A percentile compares a stretch with the other conserved stretches of the same genome.
Evolutionary conservation across 2,113 vertebrate genomes (phyloP).

Genomic region (Tinamus guttatus): DNA sequence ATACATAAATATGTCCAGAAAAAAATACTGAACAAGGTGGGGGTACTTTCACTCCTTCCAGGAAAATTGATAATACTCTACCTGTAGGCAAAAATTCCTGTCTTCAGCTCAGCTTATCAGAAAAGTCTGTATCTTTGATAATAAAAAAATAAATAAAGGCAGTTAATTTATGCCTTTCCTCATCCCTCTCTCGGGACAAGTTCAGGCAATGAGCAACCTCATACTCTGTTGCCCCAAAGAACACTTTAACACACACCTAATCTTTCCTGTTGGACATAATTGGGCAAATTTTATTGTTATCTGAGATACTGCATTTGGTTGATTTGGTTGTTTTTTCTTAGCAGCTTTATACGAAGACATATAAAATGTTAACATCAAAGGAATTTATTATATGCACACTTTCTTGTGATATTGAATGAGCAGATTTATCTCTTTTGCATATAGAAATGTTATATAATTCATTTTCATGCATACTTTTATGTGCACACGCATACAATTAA

Average conservation of each 20-base stretch:
- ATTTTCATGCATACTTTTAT: not conserved
- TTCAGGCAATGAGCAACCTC: not conserved
- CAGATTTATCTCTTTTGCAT: not conserved
- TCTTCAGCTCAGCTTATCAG: not conserved
- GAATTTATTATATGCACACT: not conserved
- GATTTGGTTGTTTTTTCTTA: not conserved
- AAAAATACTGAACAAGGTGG: fast-evolving
- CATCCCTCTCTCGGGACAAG: not conserved
- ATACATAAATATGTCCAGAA: not conserved
- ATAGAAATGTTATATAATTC: not conserved
- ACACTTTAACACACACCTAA: not conserved
- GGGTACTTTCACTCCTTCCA: not conserved
- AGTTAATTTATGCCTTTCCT: not conserved
- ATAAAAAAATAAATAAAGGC: not conserved
- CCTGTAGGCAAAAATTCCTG: not conserved
- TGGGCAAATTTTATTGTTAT: not conserved
- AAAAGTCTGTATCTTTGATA: not conserved
- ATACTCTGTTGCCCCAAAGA: not conserved
- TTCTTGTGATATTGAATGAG: not conserved
- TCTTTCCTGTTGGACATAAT: not conserved
- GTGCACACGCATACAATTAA: not conserved
- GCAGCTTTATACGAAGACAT: not conserved
- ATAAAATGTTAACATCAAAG: not conserved
- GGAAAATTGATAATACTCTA: not conserved
- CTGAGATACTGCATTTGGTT: not conserved